Evolutionary conservation across 2,797 vertebrate genomes (phyloP).

Genomic region (Chrosomus eos): DNA sequence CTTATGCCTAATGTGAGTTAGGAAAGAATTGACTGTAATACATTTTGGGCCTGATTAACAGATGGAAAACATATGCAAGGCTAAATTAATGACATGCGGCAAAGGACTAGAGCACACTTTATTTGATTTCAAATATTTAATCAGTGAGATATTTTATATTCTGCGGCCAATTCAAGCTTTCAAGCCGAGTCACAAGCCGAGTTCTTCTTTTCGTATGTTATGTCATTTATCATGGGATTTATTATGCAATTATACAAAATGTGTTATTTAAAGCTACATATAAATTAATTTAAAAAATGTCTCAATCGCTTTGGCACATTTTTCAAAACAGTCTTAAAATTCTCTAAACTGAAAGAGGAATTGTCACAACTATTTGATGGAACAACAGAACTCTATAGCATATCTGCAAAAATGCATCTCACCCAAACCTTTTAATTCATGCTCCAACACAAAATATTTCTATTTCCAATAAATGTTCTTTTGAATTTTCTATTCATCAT

Average conservation of each 20-base stretch:
- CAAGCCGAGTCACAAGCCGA: background rate
- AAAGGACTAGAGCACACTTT: background rate
- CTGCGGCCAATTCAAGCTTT: background rate
- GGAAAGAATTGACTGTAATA: background rate
- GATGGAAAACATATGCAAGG: constrained; percentile 29
- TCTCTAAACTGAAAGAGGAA: background rate
- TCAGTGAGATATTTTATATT: constrained; percentile 14
- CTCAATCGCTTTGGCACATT: background rate
- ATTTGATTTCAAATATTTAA: constrained; percentile 8
- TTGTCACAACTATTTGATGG: background rate
- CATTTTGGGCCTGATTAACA: constrained; percentile 24
- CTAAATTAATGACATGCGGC: constrained; percentile 4
- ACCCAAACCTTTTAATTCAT: too few relatives aligned
- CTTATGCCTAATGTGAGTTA: constrained; percentile 1
- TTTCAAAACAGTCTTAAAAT: background rate
- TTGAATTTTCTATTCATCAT: too few relatives aligned
- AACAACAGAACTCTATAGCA: background rate
- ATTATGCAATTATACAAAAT: background rate
- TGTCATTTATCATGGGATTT: background rate
- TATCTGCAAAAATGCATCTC: background rate
- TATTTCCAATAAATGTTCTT: too few relatives aligned
- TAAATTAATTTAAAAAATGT: too few relatives aligned
- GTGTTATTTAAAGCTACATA: background rate
- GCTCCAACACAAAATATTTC: too few relatives aligned
- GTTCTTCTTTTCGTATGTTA: background rate